Base-by-base conservation (phyloP, 2,113 vertebrate genomes). In the Meriones unguiculatus region DNA sequence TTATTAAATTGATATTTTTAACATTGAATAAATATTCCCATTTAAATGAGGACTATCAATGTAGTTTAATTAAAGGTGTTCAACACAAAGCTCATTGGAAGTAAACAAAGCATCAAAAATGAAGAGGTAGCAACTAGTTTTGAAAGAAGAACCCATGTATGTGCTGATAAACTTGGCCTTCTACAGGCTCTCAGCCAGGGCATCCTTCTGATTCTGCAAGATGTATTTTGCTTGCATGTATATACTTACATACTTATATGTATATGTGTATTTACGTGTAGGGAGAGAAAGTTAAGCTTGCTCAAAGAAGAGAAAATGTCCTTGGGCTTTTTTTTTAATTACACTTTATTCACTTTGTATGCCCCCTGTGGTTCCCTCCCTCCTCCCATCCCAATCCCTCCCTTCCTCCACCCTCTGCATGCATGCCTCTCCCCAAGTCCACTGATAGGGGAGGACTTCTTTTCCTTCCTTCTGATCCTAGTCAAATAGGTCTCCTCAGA, bases 221-320 rank as follows among this genome's bases (percentile, higher is more conserved):
- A 7, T 69, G 28, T 30, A 12, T 35, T 13, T 73, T 73, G 8
- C 35, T 20, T 73, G 7, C 6, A n/a, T 72, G 18, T n/a, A 72
- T 7, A n/a, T 8, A 3, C 28, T 10, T 12, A 22, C 25, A 9
- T 32, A 1, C 14, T 1, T 32, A 10, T 15, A 14, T 35, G 13
- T 69, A 5, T 69, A 5, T n/a, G 7, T 72, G 5, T 70, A 46
- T 46, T 46, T 46, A 46, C 5, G 46, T 46, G 46, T 46, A 46
- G 46, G 46, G 46, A 46, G 46, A 46, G 46, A 5, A 46, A 73
- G 70, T 73, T 52, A 89, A 1, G 32, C 24, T 41, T 28, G 7
- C 41, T 87, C 46, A 30, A 5, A 80, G 54, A 57, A n/a, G 46
- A 59, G 2, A 9, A 57, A 5, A n/a, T 35, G 30, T 17, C 3